Percentiles rank a stretch among this genome's conserved stretches.
These are phyloP conservation scores for Meiosimyza decipiens DNA, from an alignment of 2,888 invertebrate genomes.

Conservation along the genomic window DNA sequence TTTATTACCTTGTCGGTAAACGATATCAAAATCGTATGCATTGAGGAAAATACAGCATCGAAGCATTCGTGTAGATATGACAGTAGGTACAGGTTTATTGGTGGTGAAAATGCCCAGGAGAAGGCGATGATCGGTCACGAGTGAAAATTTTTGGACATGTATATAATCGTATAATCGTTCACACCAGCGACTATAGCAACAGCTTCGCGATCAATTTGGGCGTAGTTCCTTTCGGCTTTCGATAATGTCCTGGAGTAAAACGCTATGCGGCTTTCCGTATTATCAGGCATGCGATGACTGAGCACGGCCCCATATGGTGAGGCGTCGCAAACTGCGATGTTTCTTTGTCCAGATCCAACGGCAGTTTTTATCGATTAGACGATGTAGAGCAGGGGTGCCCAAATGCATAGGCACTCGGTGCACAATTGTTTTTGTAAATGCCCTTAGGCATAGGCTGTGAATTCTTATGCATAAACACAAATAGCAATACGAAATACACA, in stretches of 20 bases:
- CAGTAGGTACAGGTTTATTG: slow-evolving; percentile 22
- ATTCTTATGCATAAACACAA: no score
- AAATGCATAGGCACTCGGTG: no score
- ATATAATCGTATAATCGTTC: slow-evolving; percentile 60
- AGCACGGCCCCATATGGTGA: slow-evolving; percentile 27
- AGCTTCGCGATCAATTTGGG: slow-evolving; percentile 51
- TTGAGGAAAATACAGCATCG: slow-evolving; percentile 33
- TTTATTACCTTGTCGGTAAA: slow-evolving; percentile 26
- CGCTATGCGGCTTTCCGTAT: slow-evolving; percentile 32
- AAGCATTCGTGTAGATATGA: slow-evolving; percentile 32
- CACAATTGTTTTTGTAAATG: no score
- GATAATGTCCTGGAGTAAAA: slow-evolving; percentile 33
- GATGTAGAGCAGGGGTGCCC: no score
- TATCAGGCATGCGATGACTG: slow-evolving; percentile 24
- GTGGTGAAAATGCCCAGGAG: slow-evolving; percentile 44
- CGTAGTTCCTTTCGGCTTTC: slow-evolving; percentile 45
- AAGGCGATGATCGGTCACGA: slow-evolving; percentile 46
- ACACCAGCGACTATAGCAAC: slow-evolving; percentile 58
- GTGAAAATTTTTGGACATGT: slow-evolving; percentile 51
- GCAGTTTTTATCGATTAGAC: slow-evolving; percentile 42
- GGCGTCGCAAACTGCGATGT: slow-evolving; percentile 5
- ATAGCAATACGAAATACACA: no score
- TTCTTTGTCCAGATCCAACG: slow-evolving; percentile 33
- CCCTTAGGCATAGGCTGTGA: no score
- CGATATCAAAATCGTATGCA: slow-evolving; percentile 30